Percentiles rank a stretch among this genome's conserved stretches.
phyloP scores from a whole-genome alignment of 2,113 vertebrate genomes.

The Camelus dromedarius region DNA sequence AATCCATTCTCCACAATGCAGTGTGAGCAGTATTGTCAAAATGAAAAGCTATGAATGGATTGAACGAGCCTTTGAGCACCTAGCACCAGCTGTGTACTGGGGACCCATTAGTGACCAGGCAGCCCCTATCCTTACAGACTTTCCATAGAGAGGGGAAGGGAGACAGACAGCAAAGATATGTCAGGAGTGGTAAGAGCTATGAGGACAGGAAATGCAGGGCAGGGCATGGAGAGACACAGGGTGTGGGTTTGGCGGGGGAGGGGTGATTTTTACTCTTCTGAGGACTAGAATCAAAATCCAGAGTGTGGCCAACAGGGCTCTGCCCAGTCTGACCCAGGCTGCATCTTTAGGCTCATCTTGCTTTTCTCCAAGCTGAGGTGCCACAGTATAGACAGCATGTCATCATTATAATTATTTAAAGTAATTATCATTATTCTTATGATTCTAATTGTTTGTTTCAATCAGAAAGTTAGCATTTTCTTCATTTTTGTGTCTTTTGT shows the following conservation, averaged over 20 bases:
- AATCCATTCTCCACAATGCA: neutral
- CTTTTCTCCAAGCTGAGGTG: neutral
- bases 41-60: neutral
- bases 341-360: neutral
- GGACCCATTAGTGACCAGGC: neutral
- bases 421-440: neutral
- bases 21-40: neutral
- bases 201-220: neutral
- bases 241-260: neutral
- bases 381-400: neutral
- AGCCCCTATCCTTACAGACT: neutral
- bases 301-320: neutral
- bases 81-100: too few relatives aligned
- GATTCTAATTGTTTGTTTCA: neutral
- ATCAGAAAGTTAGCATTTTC: neutral
- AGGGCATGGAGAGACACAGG: neutral
- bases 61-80: neutral
- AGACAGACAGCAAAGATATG: neutral
- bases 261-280: neutral
- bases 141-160: neutral
- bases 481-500: neutral
- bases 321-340: neutral
- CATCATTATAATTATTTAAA: neutral
- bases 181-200: neutral
- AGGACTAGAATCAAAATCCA: neutral